A percentile compares a stretch with the other conserved stretches of the same genome.
Conservation (phyloP, 2,888 invertebrate species). For the Coecobrya sp. region DNA sequence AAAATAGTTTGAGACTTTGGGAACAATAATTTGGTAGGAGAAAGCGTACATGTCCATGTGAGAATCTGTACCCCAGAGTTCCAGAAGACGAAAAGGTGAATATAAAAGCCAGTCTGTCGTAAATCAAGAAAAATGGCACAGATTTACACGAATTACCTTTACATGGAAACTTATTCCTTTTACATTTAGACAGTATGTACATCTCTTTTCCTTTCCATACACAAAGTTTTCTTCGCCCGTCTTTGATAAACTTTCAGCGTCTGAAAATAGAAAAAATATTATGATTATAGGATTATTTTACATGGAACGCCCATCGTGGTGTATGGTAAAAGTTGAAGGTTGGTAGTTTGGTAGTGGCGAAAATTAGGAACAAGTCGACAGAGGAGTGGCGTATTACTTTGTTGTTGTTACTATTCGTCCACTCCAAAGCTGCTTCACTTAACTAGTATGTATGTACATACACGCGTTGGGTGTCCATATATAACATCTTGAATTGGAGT, state of each 20-base stretch:
- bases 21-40: background rate
- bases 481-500: background rate
- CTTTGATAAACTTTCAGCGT: background rate
- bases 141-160: conserved; percentile 57
- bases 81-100: conserved; percentile 4
- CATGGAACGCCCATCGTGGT: background rate
- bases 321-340: background rate
- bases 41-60: background rate
- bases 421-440: background rate
- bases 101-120: conserved; percentile 31
- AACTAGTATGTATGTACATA: background rate
- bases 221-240: background rate
- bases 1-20: background rate
- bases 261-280: background rate
- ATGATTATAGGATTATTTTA: background rate
- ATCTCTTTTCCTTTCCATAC: background rate
- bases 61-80: background rate
- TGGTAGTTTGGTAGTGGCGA: background rate
- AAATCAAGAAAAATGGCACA: conserved; percentile 59
- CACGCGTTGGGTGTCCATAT: background rate
- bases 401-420: background rate
- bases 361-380: conserved; percentile 3
- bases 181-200: background rate
- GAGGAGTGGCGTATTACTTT: background rate
- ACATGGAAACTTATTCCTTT: background rate